phyloP scores from a whole-genome alignment of 2,888 invertebrate species.

The Gryllus longicercus region DNA sequence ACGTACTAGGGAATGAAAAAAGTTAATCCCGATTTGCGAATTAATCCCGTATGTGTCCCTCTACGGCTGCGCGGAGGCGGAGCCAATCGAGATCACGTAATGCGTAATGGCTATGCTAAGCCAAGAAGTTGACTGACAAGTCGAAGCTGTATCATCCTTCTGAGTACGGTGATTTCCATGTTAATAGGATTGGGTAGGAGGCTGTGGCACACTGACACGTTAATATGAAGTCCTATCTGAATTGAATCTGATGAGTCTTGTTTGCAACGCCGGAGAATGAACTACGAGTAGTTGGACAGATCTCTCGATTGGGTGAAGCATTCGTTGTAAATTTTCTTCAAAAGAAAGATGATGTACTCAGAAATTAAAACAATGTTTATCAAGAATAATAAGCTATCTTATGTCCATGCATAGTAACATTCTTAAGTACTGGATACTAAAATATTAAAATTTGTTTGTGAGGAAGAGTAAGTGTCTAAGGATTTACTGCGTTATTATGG shows the following conservation, averaged over 20 bases:
- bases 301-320: too few species aligned
- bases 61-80: background rate
- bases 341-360: too few species aligned
- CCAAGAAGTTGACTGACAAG: constrained; percentile 10
- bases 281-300: too few species aligned
- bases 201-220: background rate
- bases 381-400: too few species aligned
- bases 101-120: background rate
- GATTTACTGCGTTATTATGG: too few species aligned
- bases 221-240: background rate
- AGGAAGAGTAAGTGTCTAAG: too few species aligned
- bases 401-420: too few species aligned
- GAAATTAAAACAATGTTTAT: too few species aligned
- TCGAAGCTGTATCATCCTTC: background rate
- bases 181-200: background rate
- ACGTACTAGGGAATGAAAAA: background rate
- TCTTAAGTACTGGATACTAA: too few species aligned
- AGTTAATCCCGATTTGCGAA: constrained; percentile 8
- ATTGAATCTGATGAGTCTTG: background rate
- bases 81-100: background rate
- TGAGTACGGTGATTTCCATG: background rate
- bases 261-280: too few species aligned
- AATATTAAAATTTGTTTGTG: too few species aligned
- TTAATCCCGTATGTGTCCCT: background rate
- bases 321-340: too few species aligned